These are phyloP conservation scores for Polydrusus pterygomalis DNA, from an alignment of 2,888 invertebrate genomes.

Conservation along the genomic window DNA sequence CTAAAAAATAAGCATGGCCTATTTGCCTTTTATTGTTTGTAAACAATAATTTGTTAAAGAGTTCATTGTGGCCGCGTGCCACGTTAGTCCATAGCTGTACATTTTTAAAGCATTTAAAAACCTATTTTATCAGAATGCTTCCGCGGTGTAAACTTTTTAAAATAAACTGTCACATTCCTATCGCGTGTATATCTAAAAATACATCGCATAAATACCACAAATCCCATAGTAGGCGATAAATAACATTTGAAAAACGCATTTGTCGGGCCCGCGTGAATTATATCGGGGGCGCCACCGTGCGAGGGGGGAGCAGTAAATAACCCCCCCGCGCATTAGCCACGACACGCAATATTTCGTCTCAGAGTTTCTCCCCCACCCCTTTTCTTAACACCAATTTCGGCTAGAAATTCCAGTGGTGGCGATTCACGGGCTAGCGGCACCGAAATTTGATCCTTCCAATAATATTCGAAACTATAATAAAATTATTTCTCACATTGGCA, in stretches of 20 bases:
- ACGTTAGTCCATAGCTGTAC: too few relatives aligned
- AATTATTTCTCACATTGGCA: too few relatives aligned
- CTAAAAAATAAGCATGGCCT: too few relatives aligned
- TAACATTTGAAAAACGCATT: conserved; percentile 57
- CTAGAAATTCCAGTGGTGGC: conserved; percentile 43
- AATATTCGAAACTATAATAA: too few relatives aligned
- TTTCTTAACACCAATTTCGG: conserved; percentile 52
- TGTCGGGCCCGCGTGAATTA: conserved; percentile 53
- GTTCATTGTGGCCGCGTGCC: too few relatives aligned
- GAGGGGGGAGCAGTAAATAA: conserved; percentile 53
- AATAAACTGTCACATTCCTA: background rate
- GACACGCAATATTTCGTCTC: conserved; percentile 69
- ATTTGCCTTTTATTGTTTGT: too few relatives aligned
- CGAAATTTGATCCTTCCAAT: too few relatives aligned
- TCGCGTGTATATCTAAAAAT: conserved; percentile 35
- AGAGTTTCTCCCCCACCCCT: conserved; percentile 52
- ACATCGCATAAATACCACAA: conserved; percentile 46
- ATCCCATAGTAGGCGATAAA: conserved; percentile 53
- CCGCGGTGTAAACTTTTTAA: background rate
- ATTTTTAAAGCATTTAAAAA: too few relatives aligned
- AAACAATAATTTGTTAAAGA: too few relatives aligned
- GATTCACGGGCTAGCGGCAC: too few relatives aligned
- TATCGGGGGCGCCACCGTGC: conserved; percentile 32
- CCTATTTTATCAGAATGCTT: background rate
- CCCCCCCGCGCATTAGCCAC: conserved; percentile 66